Percentiles rank a stretch among this genome's conserved stretches.
These are phyloP conservation scores for Cardiocondyla obscurior DNA, from an alignment of 1,140 invertebrate species.

Conservation along the genomic window DNA sequence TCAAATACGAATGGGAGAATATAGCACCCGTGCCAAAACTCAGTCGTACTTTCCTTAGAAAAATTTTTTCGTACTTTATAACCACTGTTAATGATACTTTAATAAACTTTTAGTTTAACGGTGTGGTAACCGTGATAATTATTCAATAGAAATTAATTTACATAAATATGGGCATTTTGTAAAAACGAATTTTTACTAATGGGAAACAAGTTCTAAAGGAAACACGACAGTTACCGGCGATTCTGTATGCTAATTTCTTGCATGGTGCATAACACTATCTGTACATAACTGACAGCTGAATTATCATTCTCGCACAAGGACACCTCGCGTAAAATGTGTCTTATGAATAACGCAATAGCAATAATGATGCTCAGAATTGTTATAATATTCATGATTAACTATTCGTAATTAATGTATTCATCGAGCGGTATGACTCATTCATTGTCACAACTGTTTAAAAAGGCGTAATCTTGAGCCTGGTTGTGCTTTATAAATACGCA, in stretches of 20 bases:
- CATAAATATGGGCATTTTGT: background rate
- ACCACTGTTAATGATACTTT: background rate
- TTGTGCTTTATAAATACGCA: conserved; percentile 41
- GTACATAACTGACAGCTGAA: background rate
- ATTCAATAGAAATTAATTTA: conserved; percentile 5
- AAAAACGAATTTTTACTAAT: background rate
- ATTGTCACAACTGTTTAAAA: background rate
- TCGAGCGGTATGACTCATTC: background rate
- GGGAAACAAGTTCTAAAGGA: background rate
- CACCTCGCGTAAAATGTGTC: conserved; percentile 7
- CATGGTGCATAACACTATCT: conserved; percentile 22
- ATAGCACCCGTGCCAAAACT: background rate
- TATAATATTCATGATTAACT: background rate
- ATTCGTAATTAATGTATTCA: conserved; percentile 6
- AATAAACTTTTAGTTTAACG: background rate
- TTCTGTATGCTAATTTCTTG: conserved; percentile 30
- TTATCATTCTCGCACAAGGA: background rate
- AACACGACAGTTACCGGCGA: background rate
- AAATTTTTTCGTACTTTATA: background rate
- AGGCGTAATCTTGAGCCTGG: background rate
- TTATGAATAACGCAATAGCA: conserved; percentile 11
- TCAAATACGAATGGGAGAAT: background rate
- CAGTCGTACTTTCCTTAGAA: conserved; percentile 1
- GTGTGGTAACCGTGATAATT: too few species aligned
- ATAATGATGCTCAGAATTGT: background rate